Evolutionary conservation across 2,797 vertebrate genomes (phyloP).

Genomic region (Antrozous pallidus): DNA sequence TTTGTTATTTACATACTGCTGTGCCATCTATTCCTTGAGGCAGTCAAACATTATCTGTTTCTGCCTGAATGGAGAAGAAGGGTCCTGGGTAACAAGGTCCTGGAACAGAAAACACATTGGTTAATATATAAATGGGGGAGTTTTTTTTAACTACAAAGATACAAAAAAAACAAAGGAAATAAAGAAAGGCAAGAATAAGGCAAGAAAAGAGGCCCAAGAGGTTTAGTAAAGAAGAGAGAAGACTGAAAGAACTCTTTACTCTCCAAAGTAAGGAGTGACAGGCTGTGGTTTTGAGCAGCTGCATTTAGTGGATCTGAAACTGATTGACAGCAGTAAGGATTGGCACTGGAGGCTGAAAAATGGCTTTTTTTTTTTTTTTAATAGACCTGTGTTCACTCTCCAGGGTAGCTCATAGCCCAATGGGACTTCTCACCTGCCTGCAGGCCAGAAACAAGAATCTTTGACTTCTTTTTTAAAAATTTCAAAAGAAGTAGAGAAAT

Average conservation of each 20-base stretch:
- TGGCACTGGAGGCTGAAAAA: background rate
- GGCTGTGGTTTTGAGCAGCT: background rate
- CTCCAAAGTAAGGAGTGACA: background rate
- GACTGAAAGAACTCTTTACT: background rate
- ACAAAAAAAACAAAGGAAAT: background rate
- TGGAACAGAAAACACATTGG: background rate
- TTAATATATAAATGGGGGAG: background rate
- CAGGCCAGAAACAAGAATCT: background rate
- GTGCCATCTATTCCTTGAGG: background rate
- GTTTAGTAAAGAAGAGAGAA: background rate
- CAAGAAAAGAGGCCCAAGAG: background rate
- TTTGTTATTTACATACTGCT: background rate
- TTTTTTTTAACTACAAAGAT: background rate
- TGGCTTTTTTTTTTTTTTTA: background rate
- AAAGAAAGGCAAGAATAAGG: background rate
- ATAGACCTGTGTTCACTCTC: background rate
- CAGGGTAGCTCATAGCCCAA: background rate
- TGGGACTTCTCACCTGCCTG: background rate
- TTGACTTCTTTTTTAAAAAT: background rate
- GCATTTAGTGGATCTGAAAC: background rate
- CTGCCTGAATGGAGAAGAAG: background rate
- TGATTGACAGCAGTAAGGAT: background rate
- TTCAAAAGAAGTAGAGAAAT: background rate
- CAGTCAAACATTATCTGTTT: background rate
- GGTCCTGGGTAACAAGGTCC: background rate